These are phyloP conservation scores for Pterostichus madidus DNA, from an alignment of 2,888 invertebrate genomes.

Conservation along the genomic window DNA sequence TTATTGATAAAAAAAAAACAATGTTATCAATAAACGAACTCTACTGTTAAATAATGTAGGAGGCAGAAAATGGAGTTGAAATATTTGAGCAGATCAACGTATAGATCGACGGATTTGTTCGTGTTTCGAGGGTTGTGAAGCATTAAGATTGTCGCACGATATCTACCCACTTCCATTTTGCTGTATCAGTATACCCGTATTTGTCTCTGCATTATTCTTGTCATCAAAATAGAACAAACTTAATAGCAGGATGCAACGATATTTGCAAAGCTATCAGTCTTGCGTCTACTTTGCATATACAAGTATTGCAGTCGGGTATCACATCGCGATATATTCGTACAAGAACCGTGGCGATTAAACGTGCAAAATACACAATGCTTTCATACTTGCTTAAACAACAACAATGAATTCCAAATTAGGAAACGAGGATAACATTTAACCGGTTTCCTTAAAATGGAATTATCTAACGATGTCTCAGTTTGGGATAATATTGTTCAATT, in stretches of 20 bases:
- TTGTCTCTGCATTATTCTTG: too few relatives aligned
- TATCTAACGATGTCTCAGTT: not conserved
- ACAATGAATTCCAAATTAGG: conserved; percentile 7
- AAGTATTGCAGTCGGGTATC: conserved; percentile 20
- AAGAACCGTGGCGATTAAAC: not conserved
- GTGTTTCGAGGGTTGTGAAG: too few relatives aligned
- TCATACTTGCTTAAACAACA: not conserved
- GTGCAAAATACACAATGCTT: conserved; percentile 25
- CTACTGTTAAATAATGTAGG: too few relatives aligned
- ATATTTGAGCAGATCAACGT: too few relatives aligned
- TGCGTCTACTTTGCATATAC: conserved; percentile 20
- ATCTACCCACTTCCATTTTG: too few relatives aligned
- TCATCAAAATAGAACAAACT: not conserved
- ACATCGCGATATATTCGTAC: not conserved
- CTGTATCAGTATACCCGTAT: too few relatives aligned
- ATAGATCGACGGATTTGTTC: too few relatives aligned
- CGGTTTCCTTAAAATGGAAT: conserved; percentile 5
- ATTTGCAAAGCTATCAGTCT: conserved; percentile 3
- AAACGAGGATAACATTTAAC: conserved; percentile 29
- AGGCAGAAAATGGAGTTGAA: too few relatives aligned
- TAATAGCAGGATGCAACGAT: not conserved
- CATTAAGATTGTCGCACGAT: too few relatives aligned
- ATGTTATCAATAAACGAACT: too few relatives aligned
- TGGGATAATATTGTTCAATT: not conserved
- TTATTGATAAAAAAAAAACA: too few relatives aligned